Percentiles rank a stretch among this genome's conserved stretches.
Conservation (phyloP, 2,113 vertebrate species). For the Thalassarche chlororhynchos region DNA sequence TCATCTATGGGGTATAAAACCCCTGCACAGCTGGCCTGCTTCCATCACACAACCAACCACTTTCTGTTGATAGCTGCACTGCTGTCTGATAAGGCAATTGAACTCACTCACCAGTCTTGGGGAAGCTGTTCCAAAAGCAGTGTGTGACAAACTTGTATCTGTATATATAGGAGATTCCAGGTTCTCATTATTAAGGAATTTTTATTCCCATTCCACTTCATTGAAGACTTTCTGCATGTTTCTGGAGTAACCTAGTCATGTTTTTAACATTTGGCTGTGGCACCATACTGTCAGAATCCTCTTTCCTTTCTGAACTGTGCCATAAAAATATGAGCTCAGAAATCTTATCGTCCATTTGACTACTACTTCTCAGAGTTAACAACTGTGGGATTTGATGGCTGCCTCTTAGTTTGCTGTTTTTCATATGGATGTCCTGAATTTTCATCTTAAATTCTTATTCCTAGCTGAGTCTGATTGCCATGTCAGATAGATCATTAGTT, state of each 20-base stretch:
- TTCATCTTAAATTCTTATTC: not conserved
- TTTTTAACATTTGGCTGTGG: not conserved
- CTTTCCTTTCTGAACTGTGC: not conserved
- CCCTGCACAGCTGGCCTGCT: not conserved
- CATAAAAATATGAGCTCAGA: not conserved
- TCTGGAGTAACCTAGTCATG: not conserved
- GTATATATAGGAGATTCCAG: not conserved
- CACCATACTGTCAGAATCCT: not conserved
- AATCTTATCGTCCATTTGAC: not conserved
- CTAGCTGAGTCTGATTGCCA: not conserved
- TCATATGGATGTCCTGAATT: not conserved
- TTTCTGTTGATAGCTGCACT: not conserved
- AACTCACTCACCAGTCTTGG: not conserved
- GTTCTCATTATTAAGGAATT: not conserved
- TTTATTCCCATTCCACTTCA: not conserved
- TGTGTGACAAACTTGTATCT: not conserved
- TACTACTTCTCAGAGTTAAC: not conserved
- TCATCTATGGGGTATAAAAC: not conserved
- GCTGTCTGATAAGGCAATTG: not conserved
- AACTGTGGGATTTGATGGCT: not conserved
- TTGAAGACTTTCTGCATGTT: not conserved
- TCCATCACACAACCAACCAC: not conserved
- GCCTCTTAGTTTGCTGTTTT: not conserved
- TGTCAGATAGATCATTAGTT: not conserved
- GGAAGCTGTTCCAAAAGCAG: not conserved